Evolutionary conservation across 2,113 vertebrate species (phyloP), one percentile per base, ranked within the genome.

Genomic region (Cryptomyrus ogoouensis): DNA sequence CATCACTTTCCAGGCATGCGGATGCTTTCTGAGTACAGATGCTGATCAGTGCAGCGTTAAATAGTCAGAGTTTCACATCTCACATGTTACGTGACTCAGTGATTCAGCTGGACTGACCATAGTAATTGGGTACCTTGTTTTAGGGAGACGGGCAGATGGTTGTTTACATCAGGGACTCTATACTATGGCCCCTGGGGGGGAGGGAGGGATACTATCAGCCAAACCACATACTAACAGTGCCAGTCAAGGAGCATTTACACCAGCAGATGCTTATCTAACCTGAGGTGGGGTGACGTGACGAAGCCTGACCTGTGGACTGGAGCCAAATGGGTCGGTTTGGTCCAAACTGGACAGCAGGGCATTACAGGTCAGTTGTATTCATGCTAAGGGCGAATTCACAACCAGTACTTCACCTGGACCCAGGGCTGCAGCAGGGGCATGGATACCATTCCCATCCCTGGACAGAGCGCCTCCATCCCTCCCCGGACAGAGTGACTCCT

Each of bases 11-110:
- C 17, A 2, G 35, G 7, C 17, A 42, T 24, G 87, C 8, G 44
- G 86, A 53, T 56, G 27, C 70, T 77, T 77, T 77, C 70, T 24
- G 27, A 77, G 31, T n/a, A 15, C 70, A 77, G 13, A 39, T 35
- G 19, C 52, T 56, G 21, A 58, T 88, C 39, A 62, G 77, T 42
- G 77, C 52, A 62, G 5, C 83, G 10, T 13, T 52, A 19, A 39
- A 89, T n/a, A 89, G 83, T 89, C 49, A 89, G 35, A 83, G 74
- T 44, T 58, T 62, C 5, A 39, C 87, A 39, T 39, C 84, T 19
- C 44, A 27, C 5, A 7, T 3, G 19, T 53, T 87, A 47, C 3
- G 24, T 21, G 46, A 49, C 47, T 83, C 42, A 42, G 50, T 19
- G 19, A 62, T 56, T 62, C 52, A 42, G 17, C 39, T 31, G 47